Conservation (phyloP, 2,797 vertebrate species). For the Propithecus deckenii region DNA sequence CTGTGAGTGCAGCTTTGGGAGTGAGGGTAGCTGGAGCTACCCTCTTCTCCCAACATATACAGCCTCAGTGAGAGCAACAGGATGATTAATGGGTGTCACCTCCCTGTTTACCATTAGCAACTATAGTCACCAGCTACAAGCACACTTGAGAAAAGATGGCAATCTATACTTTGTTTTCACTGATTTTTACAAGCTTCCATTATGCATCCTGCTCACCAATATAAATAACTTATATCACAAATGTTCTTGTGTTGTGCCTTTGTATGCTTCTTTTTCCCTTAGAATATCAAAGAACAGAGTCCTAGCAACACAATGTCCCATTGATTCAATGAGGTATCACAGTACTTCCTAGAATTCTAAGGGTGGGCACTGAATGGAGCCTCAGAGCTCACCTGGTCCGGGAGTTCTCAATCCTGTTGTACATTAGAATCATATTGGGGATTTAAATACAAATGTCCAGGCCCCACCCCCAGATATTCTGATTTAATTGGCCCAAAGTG, state of each 20-base stretch:
- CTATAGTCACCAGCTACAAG: neutral
- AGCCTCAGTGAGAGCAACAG: neutral
- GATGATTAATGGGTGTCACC: neutral
- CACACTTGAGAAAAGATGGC: neutral
- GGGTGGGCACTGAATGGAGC: neutral
- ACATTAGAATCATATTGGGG: neutral
- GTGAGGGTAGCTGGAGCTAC: neutral
- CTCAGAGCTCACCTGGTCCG: neutral
- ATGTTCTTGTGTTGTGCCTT: neutral
- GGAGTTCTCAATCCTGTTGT: neutral
- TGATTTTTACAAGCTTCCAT: neutral
- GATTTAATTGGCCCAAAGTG: neutral
- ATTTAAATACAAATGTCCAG: neutral
- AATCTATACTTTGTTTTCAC: slow-evolving; percentile 20
- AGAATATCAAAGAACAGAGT: neutral
- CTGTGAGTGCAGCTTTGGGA: neutral
- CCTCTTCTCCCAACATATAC: neutral
- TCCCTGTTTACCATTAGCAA: neutral
- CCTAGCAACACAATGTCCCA: neutral
- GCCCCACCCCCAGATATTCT: neutral
- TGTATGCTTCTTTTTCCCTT: neutral
- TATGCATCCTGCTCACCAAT: neutral
- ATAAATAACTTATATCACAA: neutral
- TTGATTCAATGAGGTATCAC: neutral
- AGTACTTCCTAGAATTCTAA: neutral